Conservation (phyloP, 2,797 vertebrate genomes). For the Arrhamphus sclerolepis region DNA sequence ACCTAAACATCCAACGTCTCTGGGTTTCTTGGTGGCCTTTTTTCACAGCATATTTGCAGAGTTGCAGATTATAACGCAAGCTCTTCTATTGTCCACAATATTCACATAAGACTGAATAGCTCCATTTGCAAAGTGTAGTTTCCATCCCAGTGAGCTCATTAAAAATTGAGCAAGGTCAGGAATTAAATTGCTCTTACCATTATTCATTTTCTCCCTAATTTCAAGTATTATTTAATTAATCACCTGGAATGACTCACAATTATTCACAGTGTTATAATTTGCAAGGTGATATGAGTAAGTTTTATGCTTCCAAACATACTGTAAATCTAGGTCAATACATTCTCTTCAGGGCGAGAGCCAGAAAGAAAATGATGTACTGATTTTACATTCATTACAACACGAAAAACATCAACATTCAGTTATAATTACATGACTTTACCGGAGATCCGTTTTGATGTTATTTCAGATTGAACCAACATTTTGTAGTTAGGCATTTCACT, state of each 20-base stretch:
- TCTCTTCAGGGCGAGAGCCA: slow-evolving; percentile 6
- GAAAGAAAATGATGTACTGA: neutral
- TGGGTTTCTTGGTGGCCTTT: slow-evolving; percentile 49
- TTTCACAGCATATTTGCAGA: slow-evolving; percentile 45
- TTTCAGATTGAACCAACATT: slow-evolving; percentile 30
- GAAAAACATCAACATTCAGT: slow-evolving; percentile 11
- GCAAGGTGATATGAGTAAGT: slow-evolving; percentile 54
- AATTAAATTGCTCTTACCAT: slow-evolving; percentile 81
- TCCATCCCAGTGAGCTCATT: slow-evolving; percentile 78
- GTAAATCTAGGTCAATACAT: neutral
- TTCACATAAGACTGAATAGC: slow-evolving; percentile 71
- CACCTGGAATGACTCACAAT: slow-evolving; percentile 72
- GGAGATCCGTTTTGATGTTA: slow-evolving; percentile 22
- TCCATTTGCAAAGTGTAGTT: slow-evolving; percentile 78
- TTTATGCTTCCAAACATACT: slow-evolving; percentile 43
- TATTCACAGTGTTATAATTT: slow-evolving; percentile 69
- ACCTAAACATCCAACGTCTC: slow-evolving; percentile 40
- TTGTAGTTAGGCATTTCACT: slow-evolving; percentile 37
- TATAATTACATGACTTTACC: slow-evolving; percentile 2
- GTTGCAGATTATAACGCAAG: slow-evolving; percentile 65
- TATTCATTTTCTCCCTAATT: slow-evolving; percentile 83
- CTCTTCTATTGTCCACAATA: slow-evolving; percentile 77
- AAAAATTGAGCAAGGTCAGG: slow-evolving; percentile 86
- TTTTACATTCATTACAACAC: slow-evolving; percentile 6
- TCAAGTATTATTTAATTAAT: slow-evolving; percentile 82